These are phyloP conservation scores for Aphelenchoides avenae DNA, from an alignment of 1,140 invertebrate species.

Conservation along the genomic window DNA sequence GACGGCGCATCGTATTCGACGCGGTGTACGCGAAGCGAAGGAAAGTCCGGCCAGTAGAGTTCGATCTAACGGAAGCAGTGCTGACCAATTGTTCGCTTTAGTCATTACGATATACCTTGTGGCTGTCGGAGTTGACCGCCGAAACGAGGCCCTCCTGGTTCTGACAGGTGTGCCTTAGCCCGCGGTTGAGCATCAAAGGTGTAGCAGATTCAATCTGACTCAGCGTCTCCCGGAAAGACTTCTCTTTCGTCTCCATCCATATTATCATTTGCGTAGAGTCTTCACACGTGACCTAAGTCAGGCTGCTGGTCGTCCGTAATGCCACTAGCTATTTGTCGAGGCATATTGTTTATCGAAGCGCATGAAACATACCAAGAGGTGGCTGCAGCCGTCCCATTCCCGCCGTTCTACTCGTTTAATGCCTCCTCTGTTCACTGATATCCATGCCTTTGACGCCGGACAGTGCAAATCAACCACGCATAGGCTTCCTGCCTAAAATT, in stretches of 20 bases:
- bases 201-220: not conserved
- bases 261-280: slow-evolving; percentile 16
- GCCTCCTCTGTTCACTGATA: not conserved
- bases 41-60: too few species aligned
- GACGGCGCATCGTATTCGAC: not conserved
- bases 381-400: slow-evolving; percentile 1
- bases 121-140: not conserved
- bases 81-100: slow-evolving; percentile 9
- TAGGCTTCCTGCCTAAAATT: slow-evolving; percentile 30
- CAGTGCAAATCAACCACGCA: slow-evolving; percentile 33
- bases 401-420: slow-evolving; percentile 12
- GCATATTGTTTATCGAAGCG: not conserved
- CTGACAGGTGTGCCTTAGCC: slow-evolving; percentile 4
- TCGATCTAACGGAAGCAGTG: not conserved
- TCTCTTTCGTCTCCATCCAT: slow-evolving; percentile 18
- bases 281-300: slow-evolving; percentile 16
- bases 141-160: not conserved
- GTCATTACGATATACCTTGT: slow-evolving; percentile 5
- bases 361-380: slow-evolving; percentile 21
- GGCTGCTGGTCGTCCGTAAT: too few species aligned
- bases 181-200: not conserved
- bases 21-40: too few species aligned
- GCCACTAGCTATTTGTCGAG: slow-evolving; percentile 5
- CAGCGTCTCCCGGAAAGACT: slow-evolving; percentile 26
- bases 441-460: slow-evolving; percentile 21